A percentile compares a stretch with the other conserved stretches of the same genome.
Conservation (phyloP, 2,888 invertebrate genomes). For the Brenthis hecate region DNA sequence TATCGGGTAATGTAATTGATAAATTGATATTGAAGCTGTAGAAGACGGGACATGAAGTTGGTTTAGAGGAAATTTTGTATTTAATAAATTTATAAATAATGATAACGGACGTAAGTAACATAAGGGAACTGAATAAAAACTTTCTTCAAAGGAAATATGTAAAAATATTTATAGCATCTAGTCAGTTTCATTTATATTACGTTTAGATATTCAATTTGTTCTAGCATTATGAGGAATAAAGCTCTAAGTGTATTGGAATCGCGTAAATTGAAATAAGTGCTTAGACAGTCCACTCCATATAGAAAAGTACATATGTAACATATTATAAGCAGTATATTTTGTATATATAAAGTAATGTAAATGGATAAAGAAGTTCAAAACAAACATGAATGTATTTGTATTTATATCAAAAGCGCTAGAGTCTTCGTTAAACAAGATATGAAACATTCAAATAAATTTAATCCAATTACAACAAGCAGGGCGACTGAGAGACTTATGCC, state of each 20-base stretch:
- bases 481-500: too few species aligned
- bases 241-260: constrained; percentile 29
- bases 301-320: constrained; percentile 1
- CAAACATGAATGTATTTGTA: background rate
- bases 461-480: too few species aligned
- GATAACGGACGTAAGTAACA: too few species aligned
- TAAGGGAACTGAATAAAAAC: too few species aligned
- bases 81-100: background rate
- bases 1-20: constrained; percentile 9
- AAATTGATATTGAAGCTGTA: constrained; percentile 9
- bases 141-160: background rate
- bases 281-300: constrained; percentile 17
- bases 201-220: constrained; percentile 17
- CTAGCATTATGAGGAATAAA: constrained; percentile 23
- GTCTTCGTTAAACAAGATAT: too few species aligned
- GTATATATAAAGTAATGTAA: background rate
- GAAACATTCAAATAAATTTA: too few species aligned
- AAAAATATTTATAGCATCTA: background rate
- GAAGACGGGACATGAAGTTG: background rate
- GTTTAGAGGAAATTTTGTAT: background rate
- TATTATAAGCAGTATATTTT: constrained; percentile 10
- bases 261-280: constrained; percentile 32
- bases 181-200: constrained; percentile 5
- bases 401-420: background rate
- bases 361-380: too few species aligned